Evolutionary conservation across 2,888 invertebrate genomes (phyloP), one percentile per base, ranked within the genome.

Genomic region (Mayetiola destructor): DNA sequence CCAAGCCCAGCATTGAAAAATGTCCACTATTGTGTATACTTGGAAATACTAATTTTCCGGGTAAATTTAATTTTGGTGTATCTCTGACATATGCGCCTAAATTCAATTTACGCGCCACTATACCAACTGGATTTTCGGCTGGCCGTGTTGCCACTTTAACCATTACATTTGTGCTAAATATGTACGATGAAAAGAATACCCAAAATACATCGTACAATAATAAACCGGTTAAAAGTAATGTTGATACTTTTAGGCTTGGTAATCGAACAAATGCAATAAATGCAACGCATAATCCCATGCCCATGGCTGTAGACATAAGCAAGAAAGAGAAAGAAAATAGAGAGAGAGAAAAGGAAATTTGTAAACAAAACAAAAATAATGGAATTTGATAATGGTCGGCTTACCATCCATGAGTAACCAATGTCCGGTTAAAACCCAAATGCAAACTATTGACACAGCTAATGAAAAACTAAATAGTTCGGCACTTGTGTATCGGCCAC

Each of bases 141-240:
- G 90, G 88, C 66, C 90, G 75, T 58, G 84, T 85, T 58, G 85
- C 85, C 62, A 85, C 87, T 75, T 94, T 95, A 62, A 96, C 95
- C 96, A 96, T 96, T 63, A 96, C 96, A 69, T 96, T 96, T 66
- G 96, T 90, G 75, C 92, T 95, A 77, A 96, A 96, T 69, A 96
- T 92, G 72, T 95, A 95, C 0, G 94, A 94, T 2, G 95, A 95
- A 77, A 95, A 96, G 77, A 96, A 96, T 56, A 96, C 95, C 95
- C 96, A 96, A 76, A 96, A 96, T 39, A 96, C 95, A 73, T 96
- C 96, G 72, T 96, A 96, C 59, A 92, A 85, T 60, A 95, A 80
- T 63, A 95, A 77, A 30, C 96, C 96, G 53, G 94, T 92, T 64
- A 96, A 80, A 63, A 96, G 79, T 60, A 96, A 76, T 20, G 95